Conservation (phyloP, 2,888 invertebrate species). For the Notocelia uddmanniana region DNA sequence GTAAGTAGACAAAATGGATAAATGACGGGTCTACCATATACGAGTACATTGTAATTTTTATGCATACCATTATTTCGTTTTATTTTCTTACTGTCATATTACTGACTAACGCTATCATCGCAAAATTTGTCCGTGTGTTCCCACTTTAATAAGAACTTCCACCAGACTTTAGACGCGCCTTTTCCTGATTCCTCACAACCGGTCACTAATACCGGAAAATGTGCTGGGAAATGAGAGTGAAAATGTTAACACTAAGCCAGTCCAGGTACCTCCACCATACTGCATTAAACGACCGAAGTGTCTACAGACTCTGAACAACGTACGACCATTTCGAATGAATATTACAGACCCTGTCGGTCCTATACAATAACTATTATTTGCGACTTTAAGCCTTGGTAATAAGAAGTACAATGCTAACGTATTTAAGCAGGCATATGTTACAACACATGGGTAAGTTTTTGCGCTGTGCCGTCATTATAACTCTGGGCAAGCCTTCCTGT, state of each 20-base stretch:
- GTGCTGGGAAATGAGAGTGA: conserved; percentile 45
- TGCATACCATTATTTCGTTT: too few relatives aligned
- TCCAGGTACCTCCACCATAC: neutral
- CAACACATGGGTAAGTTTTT: conserved; percentile 32
- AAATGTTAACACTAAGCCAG: conserved; percentile 38
- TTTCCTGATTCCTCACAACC: conserved; percentile 46
- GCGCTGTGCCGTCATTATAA: conserved; percentile 34
- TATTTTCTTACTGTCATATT: neutral
- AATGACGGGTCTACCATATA: too few relatives aligned
- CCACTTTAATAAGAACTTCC: conserved; percentile 42
- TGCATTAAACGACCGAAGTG: conserved; percentile 2
- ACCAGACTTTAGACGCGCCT: conserved; percentile 43
- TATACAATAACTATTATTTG: neutral
- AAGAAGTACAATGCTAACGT: conserved; percentile 5
- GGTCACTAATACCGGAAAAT: conserved; percentile 44
- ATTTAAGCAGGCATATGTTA: neutral
- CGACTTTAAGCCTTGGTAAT: conserved; percentile 16
- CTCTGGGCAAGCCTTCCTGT: conserved; percentile 34
- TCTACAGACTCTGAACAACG: neutral
- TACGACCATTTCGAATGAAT: conserved; percentile 5
- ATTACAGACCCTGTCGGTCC: neutral
- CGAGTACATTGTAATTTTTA: too few relatives aligned
- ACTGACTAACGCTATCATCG: neutral
- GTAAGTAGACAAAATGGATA: too few relatives aligned
- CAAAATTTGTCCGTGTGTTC: conserved; percentile 16